Conservation (phyloP, 1,140 invertebrate genomes). For the Drosophila micromelanica region DNA sequence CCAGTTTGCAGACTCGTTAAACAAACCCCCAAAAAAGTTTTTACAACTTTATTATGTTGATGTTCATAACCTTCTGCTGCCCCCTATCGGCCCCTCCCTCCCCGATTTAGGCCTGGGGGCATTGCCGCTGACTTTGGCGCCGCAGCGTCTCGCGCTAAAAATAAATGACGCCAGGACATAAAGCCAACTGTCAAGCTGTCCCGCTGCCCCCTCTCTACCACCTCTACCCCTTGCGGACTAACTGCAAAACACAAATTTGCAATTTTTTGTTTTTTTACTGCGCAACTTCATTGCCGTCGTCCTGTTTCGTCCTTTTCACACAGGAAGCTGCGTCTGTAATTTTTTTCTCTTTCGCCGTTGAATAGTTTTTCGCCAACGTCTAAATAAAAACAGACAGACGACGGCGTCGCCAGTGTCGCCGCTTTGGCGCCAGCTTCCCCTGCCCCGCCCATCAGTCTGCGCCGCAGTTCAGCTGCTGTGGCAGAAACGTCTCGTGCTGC, state of each 20-base stretch:
- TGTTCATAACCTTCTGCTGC: slow-evolving; percentile 8
- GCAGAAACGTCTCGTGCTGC: slow-evolving; percentile 32
- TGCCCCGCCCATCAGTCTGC: slow-evolving; percentile 33
- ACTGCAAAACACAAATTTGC: slow-evolving; percentile 76
- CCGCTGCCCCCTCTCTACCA: slow-evolving; percentile 10
- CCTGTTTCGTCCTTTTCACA: slow-evolving; percentile 44
- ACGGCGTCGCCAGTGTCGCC: slow-evolving; percentile 46
- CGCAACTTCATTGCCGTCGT: slow-evolving; percentile 55
- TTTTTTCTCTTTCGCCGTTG: slow-evolving; percentile 41
- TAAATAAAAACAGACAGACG: slow-evolving; percentile 60
- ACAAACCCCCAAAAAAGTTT: slow-evolving; percentile 59
- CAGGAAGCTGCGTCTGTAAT: slow-evolving; percentile 72
- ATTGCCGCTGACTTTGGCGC: slow-evolving; percentile 58
- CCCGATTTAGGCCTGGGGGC: slow-evolving; percentile 39
- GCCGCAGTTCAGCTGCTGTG: slow-evolving; percentile 44
- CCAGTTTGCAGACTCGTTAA: slow-evolving; percentile 47
- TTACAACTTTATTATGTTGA: slow-evolving; percentile 70
- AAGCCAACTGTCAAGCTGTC: slow-evolving; percentile 27
- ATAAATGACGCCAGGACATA: slow-evolving; percentile 60
- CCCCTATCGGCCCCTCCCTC: not conserved
- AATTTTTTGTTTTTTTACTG: slow-evolving; percentile 60
- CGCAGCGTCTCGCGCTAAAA: slow-evolving; percentile 71
- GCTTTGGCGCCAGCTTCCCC: slow-evolving; percentile 52
- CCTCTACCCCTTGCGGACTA: slow-evolving; percentile 21
- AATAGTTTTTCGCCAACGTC: slow-evolving; percentile 69